Base-by-base conservation (phyloP, 2,797 vertebrate species). In the Oryzias sinensis region DNA sequence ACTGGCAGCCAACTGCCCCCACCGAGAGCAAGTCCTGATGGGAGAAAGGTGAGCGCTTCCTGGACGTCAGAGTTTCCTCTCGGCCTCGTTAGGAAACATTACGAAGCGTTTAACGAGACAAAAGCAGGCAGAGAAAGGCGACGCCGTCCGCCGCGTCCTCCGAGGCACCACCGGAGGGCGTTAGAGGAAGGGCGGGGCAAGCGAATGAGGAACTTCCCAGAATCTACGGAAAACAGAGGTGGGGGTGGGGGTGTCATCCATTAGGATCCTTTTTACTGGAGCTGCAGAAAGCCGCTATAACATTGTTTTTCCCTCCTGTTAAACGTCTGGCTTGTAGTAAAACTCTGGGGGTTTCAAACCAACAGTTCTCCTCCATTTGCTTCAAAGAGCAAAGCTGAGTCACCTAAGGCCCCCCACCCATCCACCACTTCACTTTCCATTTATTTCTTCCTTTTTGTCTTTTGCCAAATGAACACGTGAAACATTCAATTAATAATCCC, bases 331-430 rank as follows among this genome's bases (percentile, higher is more conserved):
- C 84, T 85, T 90, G 89, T 90, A 88, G 86, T 91, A 91, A 90
- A 91, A 90, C 89, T 74, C 85, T 87, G 64, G 86, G 84, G 85
- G 85, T 80, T 81, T 83, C 70, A 74, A 87, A 85, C 84, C 85
- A 81, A 72, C 82, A 83, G 81, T 82, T 87, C 84, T 77, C 79
- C 82, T 85, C 88, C 55, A 73, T 87, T 79, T 74, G 76, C 82
- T 88, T 88, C 79, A 85, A 88, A 80, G 74, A n/a, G 90, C 86
- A 91, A 91, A 88, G 88, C 85, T 93, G 88, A 93, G 90, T 93
- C 92, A 92, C 89, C 85, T 89, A 76, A 90, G 69, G 73, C 76
- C 53, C 56, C 82, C 69, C 52, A 69, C 20, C 20, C 20, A 22
- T 22, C 59, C 64, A 65, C 77, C 70, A 59, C 6, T 61, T 55